Conservation (phyloP, 2,888 invertebrate genomes). For the Drosophila helvetica region DNA sequence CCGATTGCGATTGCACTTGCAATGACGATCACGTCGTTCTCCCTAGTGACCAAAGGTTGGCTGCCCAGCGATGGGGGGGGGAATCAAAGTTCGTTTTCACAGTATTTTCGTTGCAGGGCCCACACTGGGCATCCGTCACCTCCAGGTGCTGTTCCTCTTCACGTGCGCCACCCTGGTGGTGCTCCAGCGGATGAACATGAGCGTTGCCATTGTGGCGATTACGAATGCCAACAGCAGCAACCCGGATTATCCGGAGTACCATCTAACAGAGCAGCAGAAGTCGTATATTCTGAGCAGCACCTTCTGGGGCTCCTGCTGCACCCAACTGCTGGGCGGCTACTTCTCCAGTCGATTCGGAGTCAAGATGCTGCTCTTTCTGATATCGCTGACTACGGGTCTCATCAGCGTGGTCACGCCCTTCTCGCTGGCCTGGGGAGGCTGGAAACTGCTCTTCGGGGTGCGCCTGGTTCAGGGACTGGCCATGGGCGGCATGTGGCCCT, state of each 20-base stretch:
- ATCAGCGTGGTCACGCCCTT: constrained; percentile 87
- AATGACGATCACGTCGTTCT: constrained; percentile 63
- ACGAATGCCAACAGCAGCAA: constrained; percentile 84
- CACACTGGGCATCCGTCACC: constrained; percentile 86
- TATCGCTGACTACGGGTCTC: constrained; percentile 86
- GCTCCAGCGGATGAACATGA: constrained; percentile 87
- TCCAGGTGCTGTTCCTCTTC: constrained; percentile 84
- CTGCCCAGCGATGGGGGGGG: neutral
- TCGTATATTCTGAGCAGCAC: constrained; percentile 86
- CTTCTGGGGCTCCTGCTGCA: constrained; percentile 87
- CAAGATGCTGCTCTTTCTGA: constrained; percentile 85
- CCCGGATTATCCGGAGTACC: constrained; percentile 84
- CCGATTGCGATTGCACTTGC: constrained; percentile 7
- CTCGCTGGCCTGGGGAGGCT: constrained; percentile 86
- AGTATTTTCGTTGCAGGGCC: constrained; percentile 47
- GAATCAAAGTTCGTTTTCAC: constrained; percentile 8
- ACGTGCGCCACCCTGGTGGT: constrained; percentile 86
- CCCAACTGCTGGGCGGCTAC: constrained; percentile 87
- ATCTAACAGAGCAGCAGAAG: constrained; percentile 85
- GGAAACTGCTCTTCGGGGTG: constrained; percentile 85
- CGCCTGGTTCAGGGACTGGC: constrained; percentile 87
- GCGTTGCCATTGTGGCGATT: constrained; percentile 89
- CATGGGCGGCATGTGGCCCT: constrained; percentile 87
- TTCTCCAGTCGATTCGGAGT: constrained; percentile 89
- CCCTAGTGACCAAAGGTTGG: constrained; percentile 57